Evolutionary conservation across 2,113 vertebrate species (phyloP).

Genomic region (Myiagra hebetior): DNA sequence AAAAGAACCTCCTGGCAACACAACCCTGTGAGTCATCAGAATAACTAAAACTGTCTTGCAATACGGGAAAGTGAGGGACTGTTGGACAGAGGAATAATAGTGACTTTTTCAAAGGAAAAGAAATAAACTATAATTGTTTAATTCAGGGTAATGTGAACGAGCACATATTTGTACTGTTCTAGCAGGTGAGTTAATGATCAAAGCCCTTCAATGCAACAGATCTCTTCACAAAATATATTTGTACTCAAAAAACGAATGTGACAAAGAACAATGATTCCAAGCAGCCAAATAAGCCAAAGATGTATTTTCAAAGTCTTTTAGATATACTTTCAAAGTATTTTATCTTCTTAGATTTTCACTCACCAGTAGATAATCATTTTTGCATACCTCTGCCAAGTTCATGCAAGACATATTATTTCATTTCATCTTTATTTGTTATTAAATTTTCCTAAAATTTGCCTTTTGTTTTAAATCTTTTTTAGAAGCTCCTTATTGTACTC

Average conservation of each 20-base stretch:
- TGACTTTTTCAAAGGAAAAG: not conserved
- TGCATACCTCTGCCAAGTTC: not conserved
- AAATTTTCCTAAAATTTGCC: not conserved
- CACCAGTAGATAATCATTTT: not conserved
- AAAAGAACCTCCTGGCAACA: constrained; percentile 15
- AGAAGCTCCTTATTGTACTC: not conserved
- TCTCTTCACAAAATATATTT: not conserved
- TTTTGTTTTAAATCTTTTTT: not conserved
- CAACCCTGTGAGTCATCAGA: not conserved
- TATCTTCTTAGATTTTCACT: not conserved
- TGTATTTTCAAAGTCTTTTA: not conserved
- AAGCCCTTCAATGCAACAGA: not conserved
- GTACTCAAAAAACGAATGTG: not conserved
- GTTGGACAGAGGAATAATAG: not conserved
- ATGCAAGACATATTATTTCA: not conserved
- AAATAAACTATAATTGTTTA: not conserved
- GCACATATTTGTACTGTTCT: not conserved
- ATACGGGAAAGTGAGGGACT: not conserved
- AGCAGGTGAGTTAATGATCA: not conserved
- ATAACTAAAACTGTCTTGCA: not conserved
- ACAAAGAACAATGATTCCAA: not conserved
- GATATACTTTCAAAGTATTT: not conserved
- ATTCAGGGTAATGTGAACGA: not conserved
- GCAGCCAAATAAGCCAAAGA: not conserved
- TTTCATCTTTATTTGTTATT: not conserved